Base-by-base conservation (phyloP, 2,113 vertebrate genomes). In the Zingel zingel region DNA sequence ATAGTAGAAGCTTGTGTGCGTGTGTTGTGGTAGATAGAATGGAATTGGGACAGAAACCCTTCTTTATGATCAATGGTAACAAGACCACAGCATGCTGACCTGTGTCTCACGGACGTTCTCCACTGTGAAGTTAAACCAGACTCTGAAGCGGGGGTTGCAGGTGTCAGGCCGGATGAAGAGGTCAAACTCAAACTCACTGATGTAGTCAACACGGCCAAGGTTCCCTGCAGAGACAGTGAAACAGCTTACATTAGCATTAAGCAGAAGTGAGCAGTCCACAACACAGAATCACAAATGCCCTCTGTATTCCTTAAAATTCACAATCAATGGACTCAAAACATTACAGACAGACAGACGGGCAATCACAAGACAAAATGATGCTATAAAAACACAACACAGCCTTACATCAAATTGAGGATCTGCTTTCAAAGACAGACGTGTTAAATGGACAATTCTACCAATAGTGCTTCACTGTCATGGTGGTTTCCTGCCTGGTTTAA, bases 121-220 rank as follows among this genome's bases (percentile, higher is more conserved):
- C 91, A 99, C 97, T 0, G 97, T 98, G 93, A 99, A 99, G 95
- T 99, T 99, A 95, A 99, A 99, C 98, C 98, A 99, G 51, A 99
- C 98, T 93, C 98, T 94, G 94, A 99, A 99, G 86, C 98, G 97
- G 14, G 98, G 97, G 85, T 99, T 99, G 92, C 98, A 99, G 61
- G 98, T 99, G 88, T 99, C 98, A 1, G 98, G 98, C 36, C 98
- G 95, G 86, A 99, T 98, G 93, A 99, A 99, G 30, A 99, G 96
- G 93, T 99, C 98, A 89, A 98, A 99, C 87, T 99, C 98, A 92
- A 99, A 99, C 63, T 99, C 98, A 58, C 96, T 96, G 94, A 99
- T 94, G 67, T 97, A 97, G 85, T 98, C 97, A 47, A 99, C 98
- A 19, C 97, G 94, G 21, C 98, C 98, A 70, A 99, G 96, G 88